A percentile compares a stretch with the other conserved stretches of the same genome.
phyloP scores from a whole-genome alignment of 2,888 invertebrate genomes.

The Stenotaenia linearis region DNA sequence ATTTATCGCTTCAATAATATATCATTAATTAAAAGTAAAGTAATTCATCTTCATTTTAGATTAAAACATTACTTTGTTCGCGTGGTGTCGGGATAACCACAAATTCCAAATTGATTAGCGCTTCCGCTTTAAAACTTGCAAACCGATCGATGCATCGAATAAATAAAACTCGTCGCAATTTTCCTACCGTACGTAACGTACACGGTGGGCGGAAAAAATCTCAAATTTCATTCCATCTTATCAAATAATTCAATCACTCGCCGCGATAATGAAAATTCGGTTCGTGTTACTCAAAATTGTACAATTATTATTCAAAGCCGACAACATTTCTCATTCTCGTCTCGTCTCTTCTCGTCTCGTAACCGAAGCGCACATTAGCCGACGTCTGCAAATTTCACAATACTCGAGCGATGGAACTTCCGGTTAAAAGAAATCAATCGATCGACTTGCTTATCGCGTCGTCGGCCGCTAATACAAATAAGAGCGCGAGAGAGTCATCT shows the following conservation, averaged over 20 bases:
- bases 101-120: not conserved
- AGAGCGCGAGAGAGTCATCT: not conserved
- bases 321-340: not conserved
- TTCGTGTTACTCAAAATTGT: not conserved
- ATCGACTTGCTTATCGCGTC: not conserved
- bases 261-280: not conserved
- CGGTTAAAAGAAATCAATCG: too few relatives aligned
- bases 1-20: conserved; percentile 19
- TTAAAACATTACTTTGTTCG: not conserved
- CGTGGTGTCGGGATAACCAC: not conserved
- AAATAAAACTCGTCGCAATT: not conserved
- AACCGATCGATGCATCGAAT: not conserved
- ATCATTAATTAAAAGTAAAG: conserved; percentile 11
- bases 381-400: too few relatives aligned
- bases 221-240: not conserved
- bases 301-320: not conserved
- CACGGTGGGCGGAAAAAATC: not conserved
- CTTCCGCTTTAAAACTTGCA: not conserved
- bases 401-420: too few relatives aligned
- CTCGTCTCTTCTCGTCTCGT: not conserved
- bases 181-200: not conserved
- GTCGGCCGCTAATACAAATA: not conserved
- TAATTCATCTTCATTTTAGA: conserved; percentile 24
- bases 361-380: too few relatives aligned
- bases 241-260: not conserved